phyloP scores from a whole-genome alignment of 2,113 vertebrate genomes.

The Illadopsis cleaveri region DNA sequence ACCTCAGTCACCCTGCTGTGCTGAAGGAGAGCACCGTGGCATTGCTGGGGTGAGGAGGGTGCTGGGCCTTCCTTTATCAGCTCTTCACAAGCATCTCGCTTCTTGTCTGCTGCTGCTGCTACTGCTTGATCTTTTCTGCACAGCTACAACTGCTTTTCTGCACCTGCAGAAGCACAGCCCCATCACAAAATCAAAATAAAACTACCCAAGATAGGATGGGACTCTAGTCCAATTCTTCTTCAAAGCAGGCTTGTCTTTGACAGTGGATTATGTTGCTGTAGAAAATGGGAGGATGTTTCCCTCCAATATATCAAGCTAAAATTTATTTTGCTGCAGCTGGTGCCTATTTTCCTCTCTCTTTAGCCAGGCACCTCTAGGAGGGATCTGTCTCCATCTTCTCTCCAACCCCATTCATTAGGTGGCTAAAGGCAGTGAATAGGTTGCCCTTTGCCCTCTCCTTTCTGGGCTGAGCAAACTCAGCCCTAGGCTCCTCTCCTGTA shows the following conservation, averaged over 20 bases:
- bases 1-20: fast-evolving
- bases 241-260: not conserved
- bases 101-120: not conserved
- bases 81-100: not conserved
- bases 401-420: not conserved
- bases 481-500: not conserved
- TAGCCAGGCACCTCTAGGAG: not conserved
- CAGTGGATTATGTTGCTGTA: not conserved
- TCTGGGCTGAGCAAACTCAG: not conserved
- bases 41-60: not conserved
- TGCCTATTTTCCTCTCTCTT: not conserved
- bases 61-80: slow-evolving; percentile 5
- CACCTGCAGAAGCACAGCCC: not conserved
- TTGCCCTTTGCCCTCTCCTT: not conserved
- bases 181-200: not conserved
- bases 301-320: not conserved
- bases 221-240: not conserved
- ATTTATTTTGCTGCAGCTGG: not conserved
- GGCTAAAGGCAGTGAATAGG: not conserved
- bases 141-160: not conserved
- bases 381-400: not conserved
- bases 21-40: not conserved
- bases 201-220: not conserved
- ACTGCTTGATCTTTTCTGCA: not conserved
- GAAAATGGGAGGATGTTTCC: not conserved